Base-by-base conservation (phyloP, 2,113 vertebrate genomes). In the Chaetodon auriga region DNA sequence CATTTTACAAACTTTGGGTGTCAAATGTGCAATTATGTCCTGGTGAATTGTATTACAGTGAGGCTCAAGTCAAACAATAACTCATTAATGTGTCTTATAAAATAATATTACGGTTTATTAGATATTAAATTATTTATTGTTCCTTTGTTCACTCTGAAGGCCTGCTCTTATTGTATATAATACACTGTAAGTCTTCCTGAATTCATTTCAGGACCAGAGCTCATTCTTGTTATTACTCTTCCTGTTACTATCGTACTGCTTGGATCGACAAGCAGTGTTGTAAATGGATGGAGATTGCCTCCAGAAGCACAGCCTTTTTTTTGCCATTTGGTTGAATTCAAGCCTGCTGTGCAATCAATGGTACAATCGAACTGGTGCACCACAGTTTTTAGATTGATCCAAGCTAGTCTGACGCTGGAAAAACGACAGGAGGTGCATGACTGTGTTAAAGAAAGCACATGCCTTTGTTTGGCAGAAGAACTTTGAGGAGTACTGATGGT, bases 251-350 rank as follows among this genome's bases (percentile, higher is more conserved):
- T 11, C 19, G 21, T 21, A 6, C 13, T 2, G 5, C n/a, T 75
- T 35, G n/a, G 35, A 58, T 30, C 1, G 4, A 21, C 11, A 23
- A 55, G 7, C 15, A 46, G 25, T 2, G 9, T 53, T 21, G 16
- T 64, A n/a, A 72, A 57, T 72, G 35, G 76, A n/a, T 23, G 35
- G 6, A 30, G 62, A 54, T 11, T 66, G 23, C 5, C 8, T 23
- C 18, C 7, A 74, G 19, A 0, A 46, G 57, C 36, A 25, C 4
- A 25, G 7, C 2, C 6, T 53, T 63, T 6, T 63, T 6, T 61
- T 53, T 63, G 51, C 23, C 51, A 68, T 58, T 48, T 78, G 30
- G 14, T 18, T 48, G 69, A 73, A 45, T 73, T 63, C 23, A 35
- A 10, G 30, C 48, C 43, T 2, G 6, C 49, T 73, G 68, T 46